phyloP scores from a whole-genome alignment of 30 jellyfish, hydroid and myxozoan species.

The Aurelia aurita region DNA sequence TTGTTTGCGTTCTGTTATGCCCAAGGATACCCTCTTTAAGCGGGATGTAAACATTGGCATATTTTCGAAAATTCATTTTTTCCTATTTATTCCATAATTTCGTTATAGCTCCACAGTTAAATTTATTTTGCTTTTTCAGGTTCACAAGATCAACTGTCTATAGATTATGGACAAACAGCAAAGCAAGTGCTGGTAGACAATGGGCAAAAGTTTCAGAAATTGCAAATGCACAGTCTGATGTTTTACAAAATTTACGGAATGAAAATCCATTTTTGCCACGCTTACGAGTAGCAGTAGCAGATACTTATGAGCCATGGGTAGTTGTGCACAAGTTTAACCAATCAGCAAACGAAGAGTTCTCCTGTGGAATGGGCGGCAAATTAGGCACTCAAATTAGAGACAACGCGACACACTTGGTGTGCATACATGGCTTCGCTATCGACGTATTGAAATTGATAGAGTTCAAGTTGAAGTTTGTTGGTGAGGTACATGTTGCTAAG shows the following conservation, averaged over 20 bases:
- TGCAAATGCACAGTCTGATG: not conserved
- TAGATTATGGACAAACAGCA: slow-evolving; percentile 17
- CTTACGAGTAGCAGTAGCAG: slow-evolving; percentile 38
- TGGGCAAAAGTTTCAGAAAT: not conserved
- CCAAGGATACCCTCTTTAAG: no score
- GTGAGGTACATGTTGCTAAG: slow-evolving; percentile 5
- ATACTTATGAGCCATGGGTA: slow-evolving; percentile 37
- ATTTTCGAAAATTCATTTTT: no score
- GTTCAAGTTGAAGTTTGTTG: slow-evolving; percentile 29
- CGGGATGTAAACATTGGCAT: no score
- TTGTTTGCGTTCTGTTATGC: no score
- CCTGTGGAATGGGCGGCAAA: slow-evolving; percentile 34
- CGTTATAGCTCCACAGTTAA: no score
- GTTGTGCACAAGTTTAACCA: not conserved
- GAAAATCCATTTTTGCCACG: slow-evolving; percentile 29
- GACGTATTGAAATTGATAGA: slow-evolving; percentile 42
- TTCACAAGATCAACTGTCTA: not conserved
- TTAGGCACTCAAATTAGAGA: not conserved
- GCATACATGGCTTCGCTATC: slow-evolving; percentile 22
- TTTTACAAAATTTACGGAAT: not conserved
- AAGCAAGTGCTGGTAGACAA: not conserved
- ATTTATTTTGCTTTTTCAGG: no score
- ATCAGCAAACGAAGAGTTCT: not conserved
- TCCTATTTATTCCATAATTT: no score
- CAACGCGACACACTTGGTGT: slow-evolving; percentile 8